A percentile compares a stretch with the other conserved stretches of the same genome.
Conservation (phyloP, 2,113 vertebrate genomes). For the Rutilus rutilus region DNA sequence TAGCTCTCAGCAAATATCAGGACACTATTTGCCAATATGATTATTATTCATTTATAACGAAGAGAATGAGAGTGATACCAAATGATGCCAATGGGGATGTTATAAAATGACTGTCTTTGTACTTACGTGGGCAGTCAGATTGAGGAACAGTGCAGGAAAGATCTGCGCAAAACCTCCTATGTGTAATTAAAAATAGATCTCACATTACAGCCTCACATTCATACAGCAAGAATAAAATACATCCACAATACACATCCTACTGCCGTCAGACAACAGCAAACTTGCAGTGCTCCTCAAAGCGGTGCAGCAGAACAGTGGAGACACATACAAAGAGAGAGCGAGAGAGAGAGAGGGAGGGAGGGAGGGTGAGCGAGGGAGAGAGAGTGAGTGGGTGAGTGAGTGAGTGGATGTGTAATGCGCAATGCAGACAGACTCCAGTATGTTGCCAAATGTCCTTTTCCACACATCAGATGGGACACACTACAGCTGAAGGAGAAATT, state of each 20-base stretch:
- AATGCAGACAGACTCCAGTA: constrained; percentile 42
- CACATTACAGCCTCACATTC: constrained; percentile 38
- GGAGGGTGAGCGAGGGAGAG: not conserved
- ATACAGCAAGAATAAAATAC: not conserved
- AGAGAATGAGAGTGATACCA: not conserved
- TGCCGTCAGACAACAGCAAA: constrained; percentile 6
- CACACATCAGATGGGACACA: constrained; percentile 37
- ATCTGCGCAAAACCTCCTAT: constrained; percentile 1
- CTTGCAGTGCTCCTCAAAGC: constrained; percentile 26
- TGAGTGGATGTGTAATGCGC: constrained; percentile 41
- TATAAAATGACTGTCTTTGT: constrained; percentile 19
- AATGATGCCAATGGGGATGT: not conserved
- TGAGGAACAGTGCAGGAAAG: not conserved
- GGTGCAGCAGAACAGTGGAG: constrained; percentile 6
- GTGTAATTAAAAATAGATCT: constrained; percentile 4
- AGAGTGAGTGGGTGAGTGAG: constrained; percentile 29
- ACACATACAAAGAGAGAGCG: not conserved
- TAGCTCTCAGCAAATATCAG: not conserved
- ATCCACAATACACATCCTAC: constrained; percentile 10
- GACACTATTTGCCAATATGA: not conserved
- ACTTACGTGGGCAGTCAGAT: constrained; percentile 39
- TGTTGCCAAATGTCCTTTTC: constrained; percentile 39
- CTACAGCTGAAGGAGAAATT: constrained; percentile 8
- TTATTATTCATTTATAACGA: not conserved
- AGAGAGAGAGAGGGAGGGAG: not conserved